phyloP scores from a whole-genome alignment of 1,140 invertebrate genomes.

The Xylocopa sonorina region DNA sequence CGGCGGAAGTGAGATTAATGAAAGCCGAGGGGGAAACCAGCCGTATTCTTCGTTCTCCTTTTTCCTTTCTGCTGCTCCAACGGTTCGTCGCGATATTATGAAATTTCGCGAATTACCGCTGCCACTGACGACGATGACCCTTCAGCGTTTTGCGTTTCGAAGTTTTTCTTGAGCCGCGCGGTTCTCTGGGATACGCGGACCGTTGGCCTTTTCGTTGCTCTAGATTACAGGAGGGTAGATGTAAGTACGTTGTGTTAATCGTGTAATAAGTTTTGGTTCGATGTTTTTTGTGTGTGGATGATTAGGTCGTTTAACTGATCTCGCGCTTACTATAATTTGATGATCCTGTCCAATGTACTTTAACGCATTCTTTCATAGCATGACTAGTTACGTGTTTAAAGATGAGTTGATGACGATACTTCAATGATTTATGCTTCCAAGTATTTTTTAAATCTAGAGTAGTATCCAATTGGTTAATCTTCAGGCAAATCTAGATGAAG shows the following conservation, averaged over 20 bases:
- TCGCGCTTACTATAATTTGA: no score
- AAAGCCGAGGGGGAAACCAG: slow-evolving; percentile 3
- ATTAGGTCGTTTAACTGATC: neutral
- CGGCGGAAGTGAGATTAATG: slow-evolving; percentile 32
- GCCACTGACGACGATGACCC: neutral
- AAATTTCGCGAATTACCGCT: slow-evolving; percentile 18
- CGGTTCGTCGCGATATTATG: slow-evolving; percentile 1
- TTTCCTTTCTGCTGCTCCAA: neutral
- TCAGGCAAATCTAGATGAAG: no score
- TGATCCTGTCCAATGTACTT: no score
- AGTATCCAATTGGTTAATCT: no score
- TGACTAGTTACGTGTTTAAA: no score
- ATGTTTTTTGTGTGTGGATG: neutral
- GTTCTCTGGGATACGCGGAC: no score
- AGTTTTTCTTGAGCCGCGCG: neutral
- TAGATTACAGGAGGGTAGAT: neutral
- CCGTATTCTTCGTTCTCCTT: slow-evolving; percentile 4
- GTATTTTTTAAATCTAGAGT: no score
- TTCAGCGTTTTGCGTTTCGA: neutral
- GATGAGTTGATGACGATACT: no score
- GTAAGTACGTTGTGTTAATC: neutral
- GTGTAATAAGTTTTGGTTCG: neutral
- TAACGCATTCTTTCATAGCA: no score
- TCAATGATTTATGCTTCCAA: no score
- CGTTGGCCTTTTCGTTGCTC: rapidly evolving